Percentiles rank a stretch among this genome's conserved stretches.
phyloP scores from a whole-genome alignment of 2,113 vertebrate species.

The Apaloderma vittatum region DNA sequence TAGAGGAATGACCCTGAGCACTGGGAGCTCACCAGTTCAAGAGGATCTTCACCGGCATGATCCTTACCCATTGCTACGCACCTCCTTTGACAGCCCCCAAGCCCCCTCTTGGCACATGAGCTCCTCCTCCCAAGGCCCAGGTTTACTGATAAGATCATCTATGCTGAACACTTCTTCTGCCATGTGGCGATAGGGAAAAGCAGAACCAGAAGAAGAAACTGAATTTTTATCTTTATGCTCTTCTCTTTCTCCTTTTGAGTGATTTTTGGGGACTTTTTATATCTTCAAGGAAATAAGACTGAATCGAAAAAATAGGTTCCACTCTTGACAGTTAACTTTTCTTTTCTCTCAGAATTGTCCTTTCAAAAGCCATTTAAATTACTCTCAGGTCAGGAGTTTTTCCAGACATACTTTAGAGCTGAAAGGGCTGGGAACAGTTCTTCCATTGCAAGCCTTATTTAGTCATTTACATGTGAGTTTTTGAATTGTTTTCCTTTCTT shows the following conservation, averaged over 20 bases:
- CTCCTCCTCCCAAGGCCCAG: not conserved
- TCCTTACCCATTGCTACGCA: not conserved
- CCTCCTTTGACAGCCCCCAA: not conserved
- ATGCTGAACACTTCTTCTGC: not conserved
- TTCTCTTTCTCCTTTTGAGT: not conserved
- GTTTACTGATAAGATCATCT: not conserved
- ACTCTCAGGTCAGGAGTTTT: not conserved
- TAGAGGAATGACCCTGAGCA: not conserved
- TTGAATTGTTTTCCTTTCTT: constrained; percentile 39
- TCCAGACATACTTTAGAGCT: constrained; percentile 4
- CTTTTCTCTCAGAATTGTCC: not conserved
- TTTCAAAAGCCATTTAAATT: not conserved
- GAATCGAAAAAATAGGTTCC: not conserved
- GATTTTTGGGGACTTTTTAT: not conserved
- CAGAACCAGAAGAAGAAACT: not conserved
- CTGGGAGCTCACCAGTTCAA: not conserved
- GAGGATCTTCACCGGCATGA: not conserved
- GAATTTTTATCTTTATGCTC: not conserved
- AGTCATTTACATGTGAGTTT: constrained; percentile 13
- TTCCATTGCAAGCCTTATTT: constrained; percentile 45
- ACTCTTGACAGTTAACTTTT: not conserved
- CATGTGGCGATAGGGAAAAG: not conserved
- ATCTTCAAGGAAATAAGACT: not conserved
- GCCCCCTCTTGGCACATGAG: fast-evolving
- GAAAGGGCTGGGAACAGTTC: not conserved